Conservation (phyloP, 2,888 invertebrate species). For the Caenorhabditis uteleia region DNA sequence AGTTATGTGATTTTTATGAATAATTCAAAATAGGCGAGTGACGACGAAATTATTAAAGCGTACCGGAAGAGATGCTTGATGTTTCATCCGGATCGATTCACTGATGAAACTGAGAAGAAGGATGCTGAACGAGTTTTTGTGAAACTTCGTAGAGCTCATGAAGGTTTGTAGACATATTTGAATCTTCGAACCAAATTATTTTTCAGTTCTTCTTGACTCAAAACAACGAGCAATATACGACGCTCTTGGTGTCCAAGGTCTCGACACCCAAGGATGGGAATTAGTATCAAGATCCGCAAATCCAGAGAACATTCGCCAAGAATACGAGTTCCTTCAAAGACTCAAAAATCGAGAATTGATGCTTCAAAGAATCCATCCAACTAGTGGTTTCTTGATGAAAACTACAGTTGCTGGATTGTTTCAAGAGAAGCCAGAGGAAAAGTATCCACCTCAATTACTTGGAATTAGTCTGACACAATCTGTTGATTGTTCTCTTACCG, state of each 20-base stretch:
- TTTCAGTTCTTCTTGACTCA: slow-evolving; percentile 84
- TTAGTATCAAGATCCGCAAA: slow-evolving; percentile 77
- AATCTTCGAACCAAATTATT: not conserved
- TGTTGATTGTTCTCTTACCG: slow-evolving; percentile 61
- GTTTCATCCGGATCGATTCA: slow-evolving; percentile 96
- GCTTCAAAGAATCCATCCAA: slow-evolving; percentile 89
- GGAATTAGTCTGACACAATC: slow-evolving; percentile 61
- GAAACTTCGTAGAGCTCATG: slow-evolving; percentile 90
- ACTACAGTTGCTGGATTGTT: slow-evolving; percentile 61
- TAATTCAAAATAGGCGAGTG: slow-evolving; percentile 78
- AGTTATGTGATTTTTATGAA: not conserved
- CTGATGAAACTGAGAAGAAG: slow-evolving; percentile 81
- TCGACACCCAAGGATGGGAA: slow-evolving; percentile 92
- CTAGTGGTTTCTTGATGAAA: slow-evolving; percentile 69
- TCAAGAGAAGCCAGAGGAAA: slow-evolving; percentile 53
- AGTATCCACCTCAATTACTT: slow-evolving; percentile 58
- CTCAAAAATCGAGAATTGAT: slow-evolving; percentile 86
- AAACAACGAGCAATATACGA: slow-evolving; percentile 95
- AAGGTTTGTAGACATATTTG: slow-evolving; percentile 75
- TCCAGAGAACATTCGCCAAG: slow-evolving; percentile 92
- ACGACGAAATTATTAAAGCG: slow-evolving; percentile 90
- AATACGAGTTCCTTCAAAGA: slow-evolving; percentile 83
- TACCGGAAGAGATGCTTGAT: slow-evolving; percentile 88
- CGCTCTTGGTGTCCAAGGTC: slow-evolving; percentile 83
- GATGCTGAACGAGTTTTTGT: slow-evolving; percentile 92